These are phyloP conservation scores for Platanista minor DNA, from an alignment of 2,113 vertebrate genomes.

Conservation along the genomic window DNA sequence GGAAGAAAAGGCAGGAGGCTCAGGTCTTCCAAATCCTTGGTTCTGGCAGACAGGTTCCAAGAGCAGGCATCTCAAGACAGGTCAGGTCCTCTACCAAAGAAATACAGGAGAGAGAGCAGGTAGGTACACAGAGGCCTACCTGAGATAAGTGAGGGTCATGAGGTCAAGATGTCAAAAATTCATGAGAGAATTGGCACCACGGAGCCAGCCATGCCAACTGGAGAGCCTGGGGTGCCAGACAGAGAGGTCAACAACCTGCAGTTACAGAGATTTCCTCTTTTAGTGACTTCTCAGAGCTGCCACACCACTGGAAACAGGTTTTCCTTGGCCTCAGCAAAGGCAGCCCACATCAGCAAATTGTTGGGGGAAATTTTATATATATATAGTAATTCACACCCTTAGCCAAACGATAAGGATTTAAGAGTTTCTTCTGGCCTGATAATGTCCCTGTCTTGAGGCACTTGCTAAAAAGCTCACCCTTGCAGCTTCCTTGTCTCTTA, in stretches of 20 bases:
- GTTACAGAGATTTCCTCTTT: background rate
- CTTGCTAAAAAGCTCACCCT: background rate
- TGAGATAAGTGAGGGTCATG: background rate
- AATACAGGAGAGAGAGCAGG: background rate
- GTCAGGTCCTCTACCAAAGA: background rate
- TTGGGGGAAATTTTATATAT: background rate
- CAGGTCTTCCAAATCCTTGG: background rate
- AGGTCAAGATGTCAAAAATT: background rate
- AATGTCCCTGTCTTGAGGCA: background rate
- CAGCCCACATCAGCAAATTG: background rate
- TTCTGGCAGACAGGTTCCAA: background rate
- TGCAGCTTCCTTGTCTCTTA: background rate
- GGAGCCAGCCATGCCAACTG: background rate
- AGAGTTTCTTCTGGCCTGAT: background rate
- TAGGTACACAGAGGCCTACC: background rate
- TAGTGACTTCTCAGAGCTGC: background rate
- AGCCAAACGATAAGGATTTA: background rate
- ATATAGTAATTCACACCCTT: background rate
- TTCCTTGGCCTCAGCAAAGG: background rate
- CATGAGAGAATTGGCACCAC: background rate
- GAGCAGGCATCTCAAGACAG: background rate
- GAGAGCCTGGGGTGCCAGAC: fast-evolving
- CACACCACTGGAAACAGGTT: background rate
- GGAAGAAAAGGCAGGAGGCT: background rate
- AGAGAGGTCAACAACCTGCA: background rate